Evolutionary conservation across 2,113 vertebrate genomes (phyloP), one percentile per base, ranked within the genome.

Genomic region (Thamnophis sirtalis): DNA sequence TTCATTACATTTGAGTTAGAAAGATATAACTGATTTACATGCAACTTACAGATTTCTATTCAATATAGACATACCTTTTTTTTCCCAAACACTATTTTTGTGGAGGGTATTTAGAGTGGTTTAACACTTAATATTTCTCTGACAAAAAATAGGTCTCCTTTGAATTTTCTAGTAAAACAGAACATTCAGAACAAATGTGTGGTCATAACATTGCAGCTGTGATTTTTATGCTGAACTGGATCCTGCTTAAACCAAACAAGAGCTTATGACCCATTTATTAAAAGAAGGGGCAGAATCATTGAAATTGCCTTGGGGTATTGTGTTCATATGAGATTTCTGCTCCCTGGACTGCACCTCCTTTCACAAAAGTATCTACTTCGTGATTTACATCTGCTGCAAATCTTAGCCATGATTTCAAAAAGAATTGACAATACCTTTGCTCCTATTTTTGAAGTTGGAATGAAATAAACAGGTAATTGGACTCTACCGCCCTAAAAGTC

Each of bases 251-350:
- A 73, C 19, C 11, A 58, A 63, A n/a, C 4, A 73, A 63, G 10
- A 11, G 21, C 21, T 43, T 28, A 11, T 60, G 63, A 15, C 11
- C 24, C 80, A 60, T 50, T 51, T 28, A 28, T 54, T 68, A 54
- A 85, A 17, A 33, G 63, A 38, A 33, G 6, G 22, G 49, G 28
- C 50, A 86, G n/a, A 51, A 21, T 89, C 49, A 91, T 86, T 73
- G 55, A 93, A 93, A 91, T 43, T 86, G 56, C 87, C 87, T 89
- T n/a, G 49, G 33, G 55, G 28, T 13, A 55, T 89, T 51, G 33
- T 91, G 86, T 19, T 53, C 26, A 4, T 56, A 9, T 68, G 84
- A 56, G 13, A 21, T 51, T 48, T 38, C 9, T 73, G 19, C 43
- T 89, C n/a, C 49, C 80, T 19, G 26, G 9, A 24, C 53, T 88